phyloP scores from a whole-genome alignment of 2,113 vertebrate species.

The Macrotus californicus region DNA sequence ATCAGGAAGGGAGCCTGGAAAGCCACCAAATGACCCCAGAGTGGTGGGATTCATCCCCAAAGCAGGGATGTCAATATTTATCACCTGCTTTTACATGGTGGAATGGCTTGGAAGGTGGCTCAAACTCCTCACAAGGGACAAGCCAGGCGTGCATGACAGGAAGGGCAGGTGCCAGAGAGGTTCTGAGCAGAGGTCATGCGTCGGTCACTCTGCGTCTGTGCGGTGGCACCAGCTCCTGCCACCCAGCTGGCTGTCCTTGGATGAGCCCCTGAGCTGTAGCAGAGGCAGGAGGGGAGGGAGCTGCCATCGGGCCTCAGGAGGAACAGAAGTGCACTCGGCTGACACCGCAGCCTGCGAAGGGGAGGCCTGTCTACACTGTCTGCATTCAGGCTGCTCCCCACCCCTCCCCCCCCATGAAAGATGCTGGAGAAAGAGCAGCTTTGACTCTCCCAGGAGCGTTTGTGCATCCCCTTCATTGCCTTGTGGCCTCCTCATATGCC shows the following conservation, averaged over 20 bases:
- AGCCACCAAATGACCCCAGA: neutral
- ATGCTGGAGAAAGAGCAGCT: neutral
- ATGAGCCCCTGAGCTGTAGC: neutral
- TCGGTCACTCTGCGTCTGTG: no score
- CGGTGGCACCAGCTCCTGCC: neutral
- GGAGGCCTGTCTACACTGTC: neutral
- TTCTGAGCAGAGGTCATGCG: neutral
- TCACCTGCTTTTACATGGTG: neutral
- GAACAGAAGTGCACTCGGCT: neutral
- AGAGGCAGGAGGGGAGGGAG: neutral
- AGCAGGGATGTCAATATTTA: neutral
- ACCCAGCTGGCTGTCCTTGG: neutral
- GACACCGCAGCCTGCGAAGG: neutral
- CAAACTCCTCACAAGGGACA: neutral
- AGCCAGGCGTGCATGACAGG: accelerated
- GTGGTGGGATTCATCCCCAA: neutral
- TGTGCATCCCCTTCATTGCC: accelerated
- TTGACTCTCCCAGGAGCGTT: neutral
- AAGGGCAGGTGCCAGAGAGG: neutral
- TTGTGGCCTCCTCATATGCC: neutral
- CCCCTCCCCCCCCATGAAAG: neutral
- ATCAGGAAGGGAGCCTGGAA: neutral
- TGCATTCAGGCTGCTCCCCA: no score
- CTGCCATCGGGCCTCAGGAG: neutral
- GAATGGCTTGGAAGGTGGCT: neutral